Evolutionary conservation across 2,113 vertebrate species (phyloP).

Genomic region (Myiagra hebetior): DNA sequence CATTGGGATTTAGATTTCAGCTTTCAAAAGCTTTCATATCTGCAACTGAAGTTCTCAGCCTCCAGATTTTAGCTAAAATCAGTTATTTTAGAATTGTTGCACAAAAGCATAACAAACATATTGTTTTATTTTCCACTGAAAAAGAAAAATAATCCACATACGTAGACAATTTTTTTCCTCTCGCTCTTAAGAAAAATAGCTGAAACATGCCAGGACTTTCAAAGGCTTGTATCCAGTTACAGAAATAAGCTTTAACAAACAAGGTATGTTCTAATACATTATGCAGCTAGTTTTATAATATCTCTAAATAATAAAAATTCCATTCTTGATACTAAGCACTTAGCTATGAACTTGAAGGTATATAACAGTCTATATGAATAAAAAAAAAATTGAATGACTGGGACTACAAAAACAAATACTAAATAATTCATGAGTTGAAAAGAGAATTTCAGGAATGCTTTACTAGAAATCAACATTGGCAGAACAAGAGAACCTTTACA

Average conservation of each 20-base stretch:
- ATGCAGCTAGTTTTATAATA: conserved; percentile 4
- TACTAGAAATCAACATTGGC: neutral
- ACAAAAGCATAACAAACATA: neutral
- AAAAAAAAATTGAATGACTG: neutral
- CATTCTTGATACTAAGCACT: neutral
- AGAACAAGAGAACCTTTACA: neutral
- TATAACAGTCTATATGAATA: neutral
- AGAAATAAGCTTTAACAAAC: neutral
- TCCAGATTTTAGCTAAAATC: neutral
- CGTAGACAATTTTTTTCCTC: neutral
- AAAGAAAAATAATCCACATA: neutral
- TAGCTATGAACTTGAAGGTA: neutral
- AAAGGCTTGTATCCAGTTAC: neutral
- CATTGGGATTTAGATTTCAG: neutral
- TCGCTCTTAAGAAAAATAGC: neutral
- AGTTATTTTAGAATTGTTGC: neutral
- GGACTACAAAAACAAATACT: neutral
- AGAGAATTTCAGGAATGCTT: conserved; percentile 4
- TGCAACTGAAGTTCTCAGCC: neutral
- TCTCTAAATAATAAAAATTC: conserved; percentile 1
- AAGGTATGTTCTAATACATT: neutral
- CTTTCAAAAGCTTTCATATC: neutral
- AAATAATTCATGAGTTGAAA: conserved; percentile 2
- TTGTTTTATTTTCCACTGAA: neutral
- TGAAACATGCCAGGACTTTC: neutral